A percentile compares a stretch with the other conserved stretches of the same genome.
Evolutionary conservation across 2,113 vertebrate species (phyloP).

Genomic region (Ornithorhynchus anatinus): DNA sequence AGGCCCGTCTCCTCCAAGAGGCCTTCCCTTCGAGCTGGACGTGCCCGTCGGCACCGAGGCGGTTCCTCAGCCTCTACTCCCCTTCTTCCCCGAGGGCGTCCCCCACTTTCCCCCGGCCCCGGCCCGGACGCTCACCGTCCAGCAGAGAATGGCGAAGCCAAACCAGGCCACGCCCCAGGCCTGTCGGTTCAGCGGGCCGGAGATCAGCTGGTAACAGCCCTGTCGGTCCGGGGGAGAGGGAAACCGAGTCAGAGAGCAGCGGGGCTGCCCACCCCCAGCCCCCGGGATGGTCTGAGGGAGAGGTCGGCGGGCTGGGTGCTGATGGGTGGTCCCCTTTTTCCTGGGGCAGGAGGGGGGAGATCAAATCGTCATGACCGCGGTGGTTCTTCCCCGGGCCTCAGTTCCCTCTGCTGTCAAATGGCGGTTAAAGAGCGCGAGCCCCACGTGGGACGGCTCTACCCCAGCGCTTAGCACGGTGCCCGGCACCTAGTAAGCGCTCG

Average conservation of each 20-base stretch:
- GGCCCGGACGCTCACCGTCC: constrained; percentile 80
- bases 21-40: too few relatives aligned
- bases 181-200: constrained; percentile 70
- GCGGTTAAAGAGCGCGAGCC: too few relatives aligned
- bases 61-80: not conserved
- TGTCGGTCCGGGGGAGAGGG: too few relatives aligned
- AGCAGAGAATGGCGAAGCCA: constrained; percentile 84
- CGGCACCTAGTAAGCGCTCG: too few relatives aligned
- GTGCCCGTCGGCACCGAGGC: not conserved
- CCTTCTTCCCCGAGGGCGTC: not conserved
- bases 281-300: not conserved
- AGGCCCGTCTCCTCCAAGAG: too few relatives aligned
- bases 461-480: too few relatives aligned
- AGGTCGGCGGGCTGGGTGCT: not conserved
- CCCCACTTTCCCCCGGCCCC: constrained; percentile 1
- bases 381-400: too few relatives aligned
- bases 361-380: too few relatives aligned
- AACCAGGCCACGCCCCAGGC: constrained; percentile 83
- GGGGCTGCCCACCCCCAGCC: too few relatives aligned
- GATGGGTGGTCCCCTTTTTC: not conserved
- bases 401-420: too few relatives aligned
- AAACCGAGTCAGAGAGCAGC: not conserved
- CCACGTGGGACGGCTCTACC: too few relatives aligned
- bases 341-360: too few relatives aligned
- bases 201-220: constrained; percentile 77